Evolutionary conservation across 2,113 vertebrate species (phyloP).

Genomic region (Aix galericulata): DNA sequence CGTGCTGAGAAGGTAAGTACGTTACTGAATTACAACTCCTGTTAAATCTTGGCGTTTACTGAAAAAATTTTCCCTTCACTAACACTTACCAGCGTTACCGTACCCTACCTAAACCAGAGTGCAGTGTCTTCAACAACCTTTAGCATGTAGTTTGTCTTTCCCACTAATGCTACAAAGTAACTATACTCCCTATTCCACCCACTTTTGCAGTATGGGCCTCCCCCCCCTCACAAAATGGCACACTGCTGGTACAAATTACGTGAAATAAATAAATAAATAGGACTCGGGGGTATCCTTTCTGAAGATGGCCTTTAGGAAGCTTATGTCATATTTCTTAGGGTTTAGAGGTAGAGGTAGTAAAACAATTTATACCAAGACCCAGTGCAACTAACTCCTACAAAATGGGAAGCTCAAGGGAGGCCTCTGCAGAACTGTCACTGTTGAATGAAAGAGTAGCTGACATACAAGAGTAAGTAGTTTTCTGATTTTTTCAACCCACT

Average conservation of each 20-base stretch:
- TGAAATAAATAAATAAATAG: accelerated
- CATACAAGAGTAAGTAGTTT: constrained; percentile 46
- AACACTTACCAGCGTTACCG: background rate
- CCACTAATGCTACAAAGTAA: background rate
- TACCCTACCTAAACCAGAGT: background rate
- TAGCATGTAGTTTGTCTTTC: background rate
- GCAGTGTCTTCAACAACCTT: background rate
- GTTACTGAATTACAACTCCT: background rate
- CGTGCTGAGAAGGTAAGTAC: background rate
- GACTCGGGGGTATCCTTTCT: background rate
- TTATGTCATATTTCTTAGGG: background rate
- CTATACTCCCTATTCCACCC: background rate
- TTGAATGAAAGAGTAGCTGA: constrained; percentile 56
- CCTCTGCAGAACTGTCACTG: background rate
- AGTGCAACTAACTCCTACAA: background rate
- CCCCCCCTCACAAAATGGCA: background rate
- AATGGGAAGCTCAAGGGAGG: background rate
- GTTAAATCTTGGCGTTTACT: background rate
- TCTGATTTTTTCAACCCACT: constrained; percentile 53
- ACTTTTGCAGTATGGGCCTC: background rate
- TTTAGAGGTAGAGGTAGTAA: background rate
- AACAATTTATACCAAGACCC: background rate
- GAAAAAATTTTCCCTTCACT: background rate
- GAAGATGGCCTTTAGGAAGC: background rate
- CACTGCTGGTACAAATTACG: background rate